Percentiles rank a stretch among this genome's conserved stretches.
Conservation (phyloP, 2,113 vertebrate species). For the Sprattus sprattus region DNA sequence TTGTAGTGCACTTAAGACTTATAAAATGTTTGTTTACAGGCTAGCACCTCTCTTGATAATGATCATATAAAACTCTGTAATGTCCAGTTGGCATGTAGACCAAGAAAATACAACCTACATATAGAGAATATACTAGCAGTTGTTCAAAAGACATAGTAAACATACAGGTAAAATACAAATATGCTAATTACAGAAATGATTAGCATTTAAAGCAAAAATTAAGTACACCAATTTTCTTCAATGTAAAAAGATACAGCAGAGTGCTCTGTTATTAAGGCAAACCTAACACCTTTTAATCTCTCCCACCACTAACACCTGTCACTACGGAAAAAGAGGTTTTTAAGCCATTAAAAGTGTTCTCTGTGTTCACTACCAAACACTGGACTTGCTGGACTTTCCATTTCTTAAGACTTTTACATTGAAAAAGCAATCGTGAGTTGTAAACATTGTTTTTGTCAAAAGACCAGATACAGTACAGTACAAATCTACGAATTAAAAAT, state of each 20-base stretch:
- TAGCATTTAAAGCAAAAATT: neutral
- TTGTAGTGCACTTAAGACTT: neutral
- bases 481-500: neutral
- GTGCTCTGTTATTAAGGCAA: slow-evolving; percentile 9
- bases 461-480: slow-evolving; percentile 41
- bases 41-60: neutral
- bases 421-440: slow-evolving; percentile 5
- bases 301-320: neutral
- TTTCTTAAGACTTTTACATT: neutral
- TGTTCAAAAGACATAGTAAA: neutral
- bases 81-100: neutral
- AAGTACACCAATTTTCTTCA: neutral
- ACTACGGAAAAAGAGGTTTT: neutral
- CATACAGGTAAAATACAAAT: neutral
- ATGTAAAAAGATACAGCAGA: slow-evolving; percentile 14
- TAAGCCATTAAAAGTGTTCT: neutral
- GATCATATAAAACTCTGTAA: neutral
- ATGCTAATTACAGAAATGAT: slow-evolving; percentile 34
- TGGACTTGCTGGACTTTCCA: neutral
- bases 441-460: slow-evolving; percentile 45
- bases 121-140: neutral
- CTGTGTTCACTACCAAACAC: neutral
- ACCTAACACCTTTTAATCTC: neutral
- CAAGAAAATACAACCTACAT: neutral
- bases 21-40: neutral